Evolutionary conservation across 2,888 invertebrate species (phyloP).

Genomic region (Oscheius sp.): DNA sequence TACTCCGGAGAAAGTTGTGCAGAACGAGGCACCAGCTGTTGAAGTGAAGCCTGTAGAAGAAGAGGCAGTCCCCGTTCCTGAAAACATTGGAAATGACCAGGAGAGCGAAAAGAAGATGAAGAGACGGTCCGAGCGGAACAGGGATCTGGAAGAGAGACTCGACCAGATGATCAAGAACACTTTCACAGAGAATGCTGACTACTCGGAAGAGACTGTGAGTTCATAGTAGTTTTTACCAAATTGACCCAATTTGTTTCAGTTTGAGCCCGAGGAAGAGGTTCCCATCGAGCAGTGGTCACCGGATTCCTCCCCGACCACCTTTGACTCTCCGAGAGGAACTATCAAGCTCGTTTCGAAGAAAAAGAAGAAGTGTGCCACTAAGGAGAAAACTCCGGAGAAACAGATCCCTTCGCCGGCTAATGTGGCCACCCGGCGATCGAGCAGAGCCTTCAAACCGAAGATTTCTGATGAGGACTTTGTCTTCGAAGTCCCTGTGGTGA

Average conservation of each 20-base stretch:
- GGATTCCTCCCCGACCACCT: not conserved
- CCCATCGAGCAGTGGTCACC: no score
- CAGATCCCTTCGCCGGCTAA: not conserved
- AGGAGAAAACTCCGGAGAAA: not conserved
- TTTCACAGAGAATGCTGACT: not conserved
- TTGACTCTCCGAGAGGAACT: not conserved
- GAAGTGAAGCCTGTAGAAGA: conserved; percentile 9
- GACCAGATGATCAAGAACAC: not conserved
- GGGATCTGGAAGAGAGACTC: not conserved
- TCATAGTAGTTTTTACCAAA: not conserved
- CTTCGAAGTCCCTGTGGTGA: conserved; percentile 18
- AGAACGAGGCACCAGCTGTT: not conserved
- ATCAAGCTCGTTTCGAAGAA: not conserved
- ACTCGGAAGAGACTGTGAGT: not conserved
- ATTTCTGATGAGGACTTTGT: not conserved
- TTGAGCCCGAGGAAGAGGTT: no score
- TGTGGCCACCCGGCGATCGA: not conserved
- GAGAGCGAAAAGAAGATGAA: not conserved
- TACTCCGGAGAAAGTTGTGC: conserved; percentile 6
- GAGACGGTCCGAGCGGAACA: no score
- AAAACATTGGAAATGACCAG: not conserved
- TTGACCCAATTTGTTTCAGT: not conserved
- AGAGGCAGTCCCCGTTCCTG: not conserved
- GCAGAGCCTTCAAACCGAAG: conserved; percentile 20
- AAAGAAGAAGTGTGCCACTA: not conserved